Conservation (phyloP, 2,797 vertebrate genomes). For the Cossypha niveicapilla region DNA sequence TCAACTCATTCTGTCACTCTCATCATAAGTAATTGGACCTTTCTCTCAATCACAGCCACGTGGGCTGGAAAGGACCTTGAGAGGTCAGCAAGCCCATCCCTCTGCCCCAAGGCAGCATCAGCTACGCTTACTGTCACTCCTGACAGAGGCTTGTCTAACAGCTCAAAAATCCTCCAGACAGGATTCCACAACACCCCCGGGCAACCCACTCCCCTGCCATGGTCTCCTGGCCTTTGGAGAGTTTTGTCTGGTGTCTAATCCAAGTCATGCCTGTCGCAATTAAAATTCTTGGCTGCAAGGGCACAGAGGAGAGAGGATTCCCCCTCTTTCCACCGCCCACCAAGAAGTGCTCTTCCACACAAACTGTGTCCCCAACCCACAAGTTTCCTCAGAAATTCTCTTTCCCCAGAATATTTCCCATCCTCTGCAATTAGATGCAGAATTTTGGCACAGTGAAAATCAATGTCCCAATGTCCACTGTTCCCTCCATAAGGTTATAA, state of each 20-base stretch:
- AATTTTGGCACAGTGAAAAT: not conserved
- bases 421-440: not conserved
- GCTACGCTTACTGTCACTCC: not conserved
- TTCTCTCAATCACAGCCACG: constrained; percentile 22
- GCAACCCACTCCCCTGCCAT: not conserved
- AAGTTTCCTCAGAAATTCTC: not conserved
- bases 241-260: constrained; percentile 25
- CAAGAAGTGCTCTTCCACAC: not conserved
- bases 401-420: not conserved
- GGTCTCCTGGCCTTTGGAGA: not conserved
- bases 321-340: fast-evolving
- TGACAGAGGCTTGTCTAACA: not conserved
- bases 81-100: constrained; percentile 3
- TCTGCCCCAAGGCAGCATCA: not conserved
- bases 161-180: constrained; percentile 31
- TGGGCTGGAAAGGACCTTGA: constrained; percentile 21
- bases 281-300: not conserved
- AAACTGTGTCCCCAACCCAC: not conserved
- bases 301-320: not conserved
- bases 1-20: not conserved
- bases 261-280: not conserved
- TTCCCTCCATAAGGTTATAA: not conserved
- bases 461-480: not conserved
- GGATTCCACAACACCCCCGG: not conserved
- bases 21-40: constrained; percentile 24